Evolutionary conservation across 2,113 vertebrate genomes (phyloP).

Genomic region (Corvus moneduloides): DNA sequence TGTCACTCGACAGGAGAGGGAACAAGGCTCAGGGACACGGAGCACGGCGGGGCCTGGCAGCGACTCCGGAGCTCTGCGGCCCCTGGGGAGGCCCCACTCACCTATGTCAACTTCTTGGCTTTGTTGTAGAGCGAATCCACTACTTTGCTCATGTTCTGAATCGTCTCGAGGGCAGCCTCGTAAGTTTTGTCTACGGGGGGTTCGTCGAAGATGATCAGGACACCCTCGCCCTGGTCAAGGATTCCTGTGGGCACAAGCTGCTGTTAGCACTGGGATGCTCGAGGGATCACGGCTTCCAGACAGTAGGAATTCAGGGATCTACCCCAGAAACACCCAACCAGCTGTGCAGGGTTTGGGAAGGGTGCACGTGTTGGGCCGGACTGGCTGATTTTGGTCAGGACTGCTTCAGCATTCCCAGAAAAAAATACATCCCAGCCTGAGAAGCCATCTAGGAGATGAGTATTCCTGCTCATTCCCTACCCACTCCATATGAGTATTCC

Average conservation of each 20-base stretch:
- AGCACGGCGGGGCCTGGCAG: not conserved
- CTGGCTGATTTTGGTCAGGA: not conserved
- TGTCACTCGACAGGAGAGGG: conserved; percentile 44
- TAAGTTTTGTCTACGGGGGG: conserved; percentile 99
- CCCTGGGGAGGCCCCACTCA: conserved; percentile 60
- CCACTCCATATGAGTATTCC: not conserved
- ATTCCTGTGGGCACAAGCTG: conserved; percentile 80
- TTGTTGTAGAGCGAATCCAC: conserved; percentile 99
- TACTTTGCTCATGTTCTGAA: conserved; percentile 99
- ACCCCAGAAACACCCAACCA: not conserved
- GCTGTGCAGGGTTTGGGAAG: not conserved
- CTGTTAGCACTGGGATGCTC: not conserved
- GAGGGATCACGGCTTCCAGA: rapidly evolving
- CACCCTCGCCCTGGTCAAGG: conserved; percentile 97
- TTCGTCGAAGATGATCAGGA: conserved; percentile 97
- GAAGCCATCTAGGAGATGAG: not conserved
- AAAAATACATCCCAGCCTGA: not conserved
- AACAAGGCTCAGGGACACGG: not conserved
- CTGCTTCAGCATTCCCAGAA: not conserved
- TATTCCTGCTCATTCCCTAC: not conserved
- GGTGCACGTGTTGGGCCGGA: rapidly evolving
- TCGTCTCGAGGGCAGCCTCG: conserved; percentile 96
- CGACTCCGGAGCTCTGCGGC: rapidly evolving
- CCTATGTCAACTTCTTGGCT: conserved; percentile 99
- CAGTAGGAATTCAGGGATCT: not conserved